Evolutionary conservation across 1,140 invertebrate genomes (phyloP), one percentile per base, ranked within the genome.

Genomic region (Listronotus bonariensis): DNA sequence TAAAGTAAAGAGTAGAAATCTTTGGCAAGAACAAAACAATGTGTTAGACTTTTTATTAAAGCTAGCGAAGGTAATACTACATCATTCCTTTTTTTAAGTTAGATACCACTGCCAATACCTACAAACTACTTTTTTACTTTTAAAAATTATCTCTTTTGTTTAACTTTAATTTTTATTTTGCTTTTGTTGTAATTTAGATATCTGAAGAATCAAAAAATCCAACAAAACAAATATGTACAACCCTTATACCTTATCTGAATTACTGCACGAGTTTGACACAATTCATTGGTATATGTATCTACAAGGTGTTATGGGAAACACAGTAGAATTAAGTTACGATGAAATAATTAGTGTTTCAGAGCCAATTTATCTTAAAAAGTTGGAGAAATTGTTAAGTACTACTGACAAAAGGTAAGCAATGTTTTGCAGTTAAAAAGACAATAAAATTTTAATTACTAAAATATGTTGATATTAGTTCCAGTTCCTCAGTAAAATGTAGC

Each of bases 1-100:
- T 38, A 95, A 95, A 14, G 90, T 92, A 2, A 81, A 94, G 41
- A 84, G 80, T 52, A 74, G 79, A 0, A 76, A 76, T 14, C 93
- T 93, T 0, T 78, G 83, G 67, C 76, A 81, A 6, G 92, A 97
- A 71, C 83, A 97, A 51, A 83, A 82, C n/a, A 88, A 92, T 49
- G 91, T 95, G 0, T 81, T 98, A 1, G 81, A 90, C 17, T 97
- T 98, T 73, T 93, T 98, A 81, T 92, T 93, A 20, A 83, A 88
- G 65, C 83, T 99, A 48, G 93, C 93, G 14, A 95, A 95, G 76
- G 93, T 95, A 83, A 87, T 32, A n/a, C 14, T 7, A 55, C n/a
- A n/a, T n/a, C n/a, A 12, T 9, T 18, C 3, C 9, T 15, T 12
- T 42, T 20, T 41, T 57, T 26, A 3, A 26, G 20, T 26, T 26